phyloP scores from a whole-genome alignment of 1,140 invertebrate species.

The Sycophaga agraensis region DNA sequence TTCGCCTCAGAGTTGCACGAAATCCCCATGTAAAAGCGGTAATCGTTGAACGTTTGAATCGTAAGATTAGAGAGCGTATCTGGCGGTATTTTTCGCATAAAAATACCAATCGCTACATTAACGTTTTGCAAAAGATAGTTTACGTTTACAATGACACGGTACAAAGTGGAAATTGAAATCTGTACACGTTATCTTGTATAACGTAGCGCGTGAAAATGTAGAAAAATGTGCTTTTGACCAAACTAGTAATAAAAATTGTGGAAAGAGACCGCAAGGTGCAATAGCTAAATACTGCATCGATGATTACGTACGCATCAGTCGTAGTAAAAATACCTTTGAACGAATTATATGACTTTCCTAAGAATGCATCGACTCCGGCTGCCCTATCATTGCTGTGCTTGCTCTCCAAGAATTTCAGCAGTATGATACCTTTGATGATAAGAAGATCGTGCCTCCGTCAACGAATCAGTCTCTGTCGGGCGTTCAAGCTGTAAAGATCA shows the following conservation, averaged over 20 bases:
- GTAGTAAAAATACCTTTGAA: constrained; percentile 1
- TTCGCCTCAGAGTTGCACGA: constrained; percentile 22
- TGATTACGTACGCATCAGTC: constrained; percentile 3
- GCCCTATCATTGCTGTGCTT: too few relatives aligned
- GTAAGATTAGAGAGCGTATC: constrained; percentile 31
- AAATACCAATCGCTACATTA: too few relatives aligned
- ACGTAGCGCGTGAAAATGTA: constrained; percentile 18
- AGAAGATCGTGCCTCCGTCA: too few relatives aligned
- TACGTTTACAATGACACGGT: constrained; percentile 28
- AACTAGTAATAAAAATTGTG: background rate
- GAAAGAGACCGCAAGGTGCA: too few relatives aligned
- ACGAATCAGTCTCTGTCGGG: too few relatives aligned
- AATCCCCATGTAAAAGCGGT: constrained; percentile 33
- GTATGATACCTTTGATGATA: too few relatives aligned
- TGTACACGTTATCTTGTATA: constrained; percentile 7
- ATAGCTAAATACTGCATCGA: background rate
- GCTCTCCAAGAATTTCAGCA: too few relatives aligned
- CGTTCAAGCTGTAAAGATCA: too few relatives aligned
- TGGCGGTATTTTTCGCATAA: too few relatives aligned
- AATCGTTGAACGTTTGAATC: constrained; percentile 33
- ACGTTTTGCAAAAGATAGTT: constrained; percentile 29
- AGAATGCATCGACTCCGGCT: too few relatives aligned
- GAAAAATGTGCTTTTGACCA: background rate
- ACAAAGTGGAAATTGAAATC: constrained; percentile 24
- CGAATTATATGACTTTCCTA: too few relatives aligned